Conservation (phyloP, 2,797 vertebrate species). For the Spea hammondii region DNA sequence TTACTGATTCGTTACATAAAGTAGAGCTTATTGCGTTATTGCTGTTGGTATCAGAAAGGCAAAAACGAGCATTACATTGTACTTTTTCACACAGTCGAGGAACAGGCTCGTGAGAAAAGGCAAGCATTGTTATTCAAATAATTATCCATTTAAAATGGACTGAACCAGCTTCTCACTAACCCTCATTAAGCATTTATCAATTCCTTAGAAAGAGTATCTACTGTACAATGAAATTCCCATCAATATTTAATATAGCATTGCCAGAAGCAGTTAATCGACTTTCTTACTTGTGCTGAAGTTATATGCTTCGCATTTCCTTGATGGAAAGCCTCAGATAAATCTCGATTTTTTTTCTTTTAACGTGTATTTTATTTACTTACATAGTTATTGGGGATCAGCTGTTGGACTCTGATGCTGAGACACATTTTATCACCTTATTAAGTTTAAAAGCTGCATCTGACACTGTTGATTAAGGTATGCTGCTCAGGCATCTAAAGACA, state of each 20-base stretch:
- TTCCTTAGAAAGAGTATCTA: slow-evolving; percentile 70
- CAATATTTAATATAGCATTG: slow-evolving; percentile 71
- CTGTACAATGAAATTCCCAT: slow-evolving; percentile 66
- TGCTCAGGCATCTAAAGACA: slow-evolving; percentile 47
- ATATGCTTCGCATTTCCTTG: slow-evolving; percentile 56
- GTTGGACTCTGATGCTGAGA: slow-evolving; percentile 55
- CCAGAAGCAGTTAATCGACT: slow-evolving; percentile 63
- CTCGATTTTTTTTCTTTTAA: slow-evolving; percentile 58
- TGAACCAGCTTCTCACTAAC: slow-evolving; percentile 57
- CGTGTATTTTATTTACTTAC: slow-evolving; percentile 52
- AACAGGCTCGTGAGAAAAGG: slow-evolving; percentile 60
- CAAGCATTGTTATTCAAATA: slow-evolving; percentile 65
- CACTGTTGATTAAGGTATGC: slow-evolving; percentile 57
- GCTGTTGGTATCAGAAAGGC: slow-evolving; percentile 60
- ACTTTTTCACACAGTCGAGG: slow-evolving; percentile 49
- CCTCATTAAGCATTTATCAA: slow-evolving; percentile 74
- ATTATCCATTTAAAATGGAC: slow-evolving; percentile 66
- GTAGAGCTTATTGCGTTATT: slow-evolving; percentile 27
- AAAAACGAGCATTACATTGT: slow-evolving; percentile 58
- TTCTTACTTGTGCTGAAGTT: slow-evolving; percentile 63
- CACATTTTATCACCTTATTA: slow-evolving; percentile 54
- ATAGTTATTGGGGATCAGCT: slow-evolving; percentile 60
- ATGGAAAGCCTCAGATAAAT: slow-evolving; percentile 60
- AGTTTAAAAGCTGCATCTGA: slow-evolving; percentile 54
- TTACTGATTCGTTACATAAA: too few species aligned